A percentile compares a stretch with the other conserved stretches of the same genome.
Evolutionary conservation across 2,113 vertebrate species (phyloP).

Genomic region (Planiliza haematocheilus): DNA sequence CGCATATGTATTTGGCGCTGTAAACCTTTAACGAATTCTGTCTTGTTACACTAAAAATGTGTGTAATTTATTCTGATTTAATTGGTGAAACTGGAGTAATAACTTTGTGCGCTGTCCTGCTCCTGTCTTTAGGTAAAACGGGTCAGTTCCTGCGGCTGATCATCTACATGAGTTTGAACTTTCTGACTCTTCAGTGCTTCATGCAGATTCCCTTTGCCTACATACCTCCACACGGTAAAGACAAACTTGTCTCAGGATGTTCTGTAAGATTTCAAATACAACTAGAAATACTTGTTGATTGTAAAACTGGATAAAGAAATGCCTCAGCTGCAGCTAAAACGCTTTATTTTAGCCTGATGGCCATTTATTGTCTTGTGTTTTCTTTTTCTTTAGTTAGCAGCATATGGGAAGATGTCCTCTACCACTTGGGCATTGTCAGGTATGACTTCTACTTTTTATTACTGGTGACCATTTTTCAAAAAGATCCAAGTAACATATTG

Average conservation of each 20-base stretch:
- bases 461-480: neutral
- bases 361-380: neutral
- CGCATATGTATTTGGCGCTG: no score
- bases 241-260: neutral
- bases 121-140: constrained; percentile 68
- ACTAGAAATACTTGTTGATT: neutral
- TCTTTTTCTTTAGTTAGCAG: constrained; percentile 72
- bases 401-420: constrained; percentile 78
- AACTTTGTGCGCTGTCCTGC: neutral
- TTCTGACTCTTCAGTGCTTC: constrained; percentile 80
- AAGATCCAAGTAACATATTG: no score
- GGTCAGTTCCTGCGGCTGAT: constrained; percentile 72
- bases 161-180: constrained; percentile 75
- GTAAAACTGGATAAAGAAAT: neutral
- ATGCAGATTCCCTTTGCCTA: constrained; percentile 83
- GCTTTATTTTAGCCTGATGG: neutral
- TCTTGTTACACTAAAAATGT: neutral
- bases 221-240: constrained; percentile 75
- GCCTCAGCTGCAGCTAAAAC: no score
- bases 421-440: constrained; percentile 84
- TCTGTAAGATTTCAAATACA: neutral
- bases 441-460: constrained; percentile 30
- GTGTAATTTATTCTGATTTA: neutral
- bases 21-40: no score
- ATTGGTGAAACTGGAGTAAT: neutral